Evolutionary conservation across 2,888 invertebrate genomes (phyloP).

Genomic region (Camptogramma bilineatum): DNA sequence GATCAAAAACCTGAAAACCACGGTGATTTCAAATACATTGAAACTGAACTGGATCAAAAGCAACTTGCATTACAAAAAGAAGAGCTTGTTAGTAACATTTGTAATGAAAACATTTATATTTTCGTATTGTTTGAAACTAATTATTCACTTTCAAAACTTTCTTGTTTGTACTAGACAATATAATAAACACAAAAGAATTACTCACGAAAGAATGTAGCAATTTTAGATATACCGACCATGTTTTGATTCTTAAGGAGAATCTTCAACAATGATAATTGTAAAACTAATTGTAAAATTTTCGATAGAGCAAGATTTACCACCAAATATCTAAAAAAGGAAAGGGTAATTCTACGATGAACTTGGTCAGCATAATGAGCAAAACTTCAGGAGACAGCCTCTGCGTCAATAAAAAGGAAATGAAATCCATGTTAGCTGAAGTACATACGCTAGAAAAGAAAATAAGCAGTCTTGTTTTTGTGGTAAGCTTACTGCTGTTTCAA

Average conservation of each 20-base stretch:
- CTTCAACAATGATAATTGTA: too few relatives aligned
- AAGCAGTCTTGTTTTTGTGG: constrained; percentile 58
- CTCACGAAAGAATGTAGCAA: too few relatives aligned
- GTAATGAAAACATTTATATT: too few relatives aligned
- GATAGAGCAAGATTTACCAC: constrained; percentile 60
- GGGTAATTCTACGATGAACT: constrained; percentile 42
- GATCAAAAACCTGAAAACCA: constrained; percentile 26
- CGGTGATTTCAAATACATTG: constrained; percentile 47
- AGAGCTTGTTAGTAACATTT: constrained; percentile 41
- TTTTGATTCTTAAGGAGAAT: too few relatives aligned
- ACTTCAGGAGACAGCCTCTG: constrained; percentile 31
- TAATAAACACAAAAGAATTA: too few relatives aligned
- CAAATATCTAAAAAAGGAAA: constrained; percentile 49
- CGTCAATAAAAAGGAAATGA: constrained; percentile 56
- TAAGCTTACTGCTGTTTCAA: constrained; percentile 40
- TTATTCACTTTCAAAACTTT: too few relatives aligned
- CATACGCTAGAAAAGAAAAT: constrained; percentile 54
- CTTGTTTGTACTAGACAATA: too few relatives aligned
- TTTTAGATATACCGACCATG: too few relatives aligned
- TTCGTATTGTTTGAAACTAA: neutral
- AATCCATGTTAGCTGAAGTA: constrained; percentile 56
- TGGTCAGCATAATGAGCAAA: constrained; percentile 35
- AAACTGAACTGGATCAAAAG: constrained; percentile 66
- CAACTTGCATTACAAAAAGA: constrained; percentile 64
- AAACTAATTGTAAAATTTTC: too few relatives aligned